These are phyloP conservation scores for Antrozous pallidus DNA, from an alignment of 2,797 vertebrate genomes.

Conservation along the genomic window DNA sequence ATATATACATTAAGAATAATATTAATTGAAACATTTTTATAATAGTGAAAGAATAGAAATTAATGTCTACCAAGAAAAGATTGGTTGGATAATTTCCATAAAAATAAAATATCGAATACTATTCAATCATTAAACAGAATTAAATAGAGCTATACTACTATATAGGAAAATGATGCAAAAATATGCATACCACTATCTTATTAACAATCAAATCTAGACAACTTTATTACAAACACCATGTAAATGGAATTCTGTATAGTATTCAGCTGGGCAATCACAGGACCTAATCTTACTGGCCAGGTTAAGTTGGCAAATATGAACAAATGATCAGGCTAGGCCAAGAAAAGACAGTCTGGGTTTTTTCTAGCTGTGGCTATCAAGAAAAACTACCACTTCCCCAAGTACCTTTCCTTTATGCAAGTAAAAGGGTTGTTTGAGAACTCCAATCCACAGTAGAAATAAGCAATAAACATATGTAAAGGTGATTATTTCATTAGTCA, in stretches of 20 bases:
- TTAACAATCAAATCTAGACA: not conserved
- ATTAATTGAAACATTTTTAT: not conserved
- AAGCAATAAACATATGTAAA: constrained; percentile 3
- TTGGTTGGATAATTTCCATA: not conserved
- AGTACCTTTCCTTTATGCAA: not conserved
- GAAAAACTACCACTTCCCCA: not conserved
- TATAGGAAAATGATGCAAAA: not conserved
- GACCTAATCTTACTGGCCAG: not conserved
- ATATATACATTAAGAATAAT: not conserved
- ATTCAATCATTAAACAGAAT: not conserved
- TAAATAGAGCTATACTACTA: not conserved
- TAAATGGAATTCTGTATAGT: not conserved
- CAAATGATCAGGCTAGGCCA: not conserved
- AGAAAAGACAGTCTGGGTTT: not conserved
- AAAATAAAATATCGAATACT: not conserved
- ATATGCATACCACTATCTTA: not conserved
- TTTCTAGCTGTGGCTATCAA: not conserved
- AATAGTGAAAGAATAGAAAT: not conserved
- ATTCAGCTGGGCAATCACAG: not conserved
- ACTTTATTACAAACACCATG: not conserved
- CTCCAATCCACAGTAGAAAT: not conserved
- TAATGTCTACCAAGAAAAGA: not conserved
- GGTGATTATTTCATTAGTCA: not conserved
- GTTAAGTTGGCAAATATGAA: not conserved
- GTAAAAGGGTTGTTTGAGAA: not conserved